Evolutionary conservation across 2,113 vertebrate species (phyloP).

Genomic region (Felis chaus): DNA sequence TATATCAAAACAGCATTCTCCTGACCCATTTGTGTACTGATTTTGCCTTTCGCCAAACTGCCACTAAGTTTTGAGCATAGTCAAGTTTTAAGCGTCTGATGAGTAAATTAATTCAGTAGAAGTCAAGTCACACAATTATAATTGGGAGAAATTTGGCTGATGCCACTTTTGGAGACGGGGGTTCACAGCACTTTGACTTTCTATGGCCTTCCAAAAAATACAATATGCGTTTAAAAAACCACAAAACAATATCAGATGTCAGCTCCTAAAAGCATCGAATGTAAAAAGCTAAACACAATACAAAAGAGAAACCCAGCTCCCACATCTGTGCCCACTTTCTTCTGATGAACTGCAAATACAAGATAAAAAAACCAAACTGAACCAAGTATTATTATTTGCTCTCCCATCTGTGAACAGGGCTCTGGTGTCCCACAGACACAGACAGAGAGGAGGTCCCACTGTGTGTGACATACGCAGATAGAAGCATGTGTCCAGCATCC

Average conservation of each 20-base stretch:
- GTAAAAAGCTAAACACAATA: not conserved
- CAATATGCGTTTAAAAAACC: not conserved
- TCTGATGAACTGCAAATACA: fast-evolving
- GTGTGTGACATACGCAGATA: fast-evolving
- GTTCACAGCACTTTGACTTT: not conserved
- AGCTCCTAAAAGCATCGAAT: fast-evolving
- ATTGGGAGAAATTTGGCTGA: not conserved
- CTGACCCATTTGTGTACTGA: not conserved
- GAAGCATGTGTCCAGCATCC: not conserved
- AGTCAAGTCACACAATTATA: not conserved
- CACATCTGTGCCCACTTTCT: fast-evolving
- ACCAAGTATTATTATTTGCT: fast-evolving
- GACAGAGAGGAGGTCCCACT: not conserved
- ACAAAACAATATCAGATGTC: not conserved
- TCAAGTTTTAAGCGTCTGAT: not conserved
- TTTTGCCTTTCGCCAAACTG: not conserved
- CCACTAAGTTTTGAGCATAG: not conserved
- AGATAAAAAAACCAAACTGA: fast-evolving
- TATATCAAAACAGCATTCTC: not conserved
- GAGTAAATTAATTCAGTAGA: not conserved
- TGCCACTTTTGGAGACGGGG: not conserved
- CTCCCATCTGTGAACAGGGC: fast-evolving
- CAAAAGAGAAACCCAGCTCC: too few species aligned
- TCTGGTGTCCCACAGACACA: fast-evolving
- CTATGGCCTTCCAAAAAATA: not conserved